phyloP scores from a whole-genome alignment of 2,113 vertebrate species.

The Seriola rivoliana region DNA sequence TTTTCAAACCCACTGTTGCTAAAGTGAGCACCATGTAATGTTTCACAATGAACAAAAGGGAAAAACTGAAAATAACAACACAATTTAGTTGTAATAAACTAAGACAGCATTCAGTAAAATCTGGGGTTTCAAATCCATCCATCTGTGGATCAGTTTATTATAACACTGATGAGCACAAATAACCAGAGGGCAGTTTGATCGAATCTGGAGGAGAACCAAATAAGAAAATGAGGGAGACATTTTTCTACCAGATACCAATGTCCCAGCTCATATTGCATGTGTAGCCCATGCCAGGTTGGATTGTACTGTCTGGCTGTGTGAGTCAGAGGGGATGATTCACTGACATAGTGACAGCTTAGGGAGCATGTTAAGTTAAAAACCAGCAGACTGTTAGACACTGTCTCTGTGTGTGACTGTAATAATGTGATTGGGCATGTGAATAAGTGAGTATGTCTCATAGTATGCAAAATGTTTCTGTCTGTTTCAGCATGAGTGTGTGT shows the following conservation, averaged over 20 bases:
- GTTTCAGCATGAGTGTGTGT: conserved; percentile 34
- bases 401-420: conserved; percentile 37
- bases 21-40: conserved; percentile 5
- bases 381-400: conserved; percentile 57
- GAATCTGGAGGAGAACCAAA: conserved; percentile 26
- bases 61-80: conserved; percentile 15
- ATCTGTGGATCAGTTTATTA: conserved; percentile 24
- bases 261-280: conserved; percentile 18
- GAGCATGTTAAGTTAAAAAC: conserved; percentile 59
- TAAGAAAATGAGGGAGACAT: background rate
- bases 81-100: conserved; percentile 11
- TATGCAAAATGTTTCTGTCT: conserved; percentile 56
- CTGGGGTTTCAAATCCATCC: background rate
- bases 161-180: conserved; percentile 20
- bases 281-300: conserved; percentile 25
- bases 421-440: conserved; percentile 40
- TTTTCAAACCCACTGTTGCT: background rate
- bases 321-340: conserved; percentile 57
- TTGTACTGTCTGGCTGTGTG: conserved; percentile 38
- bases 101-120: conserved; percentile 9
- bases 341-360: conserved; percentile 65
- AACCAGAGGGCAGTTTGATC: conserved; percentile 12
- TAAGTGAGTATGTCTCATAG: conserved; percentile 27
- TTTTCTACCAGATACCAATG: background rate
- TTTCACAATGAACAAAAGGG: background rate